These are phyloP conservation scores for Corydoras maculifer DNA, from an alignment of 2,113 vertebrate species.

Conservation along the genomic window DNA sequence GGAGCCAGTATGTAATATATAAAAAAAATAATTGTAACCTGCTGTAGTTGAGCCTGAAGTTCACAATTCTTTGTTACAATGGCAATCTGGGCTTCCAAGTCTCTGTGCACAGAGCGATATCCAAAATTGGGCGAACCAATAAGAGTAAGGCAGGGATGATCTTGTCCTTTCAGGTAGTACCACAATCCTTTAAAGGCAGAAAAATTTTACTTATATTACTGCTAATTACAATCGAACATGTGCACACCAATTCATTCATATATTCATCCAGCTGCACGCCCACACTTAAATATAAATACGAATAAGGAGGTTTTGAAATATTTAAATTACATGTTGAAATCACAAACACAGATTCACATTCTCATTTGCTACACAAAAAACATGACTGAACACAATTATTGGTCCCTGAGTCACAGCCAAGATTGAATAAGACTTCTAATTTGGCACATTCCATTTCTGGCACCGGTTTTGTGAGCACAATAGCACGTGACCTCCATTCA, in stretches of 20 bases:
- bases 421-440: too few species aligned
- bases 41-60: slow-evolving; percentile 82
- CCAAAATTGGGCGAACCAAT: slow-evolving; percentile 97
- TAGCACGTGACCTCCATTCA: not conserved
- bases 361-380: too few species aligned
- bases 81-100: slow-evolving; percentile 92
- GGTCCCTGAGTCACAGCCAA: too few species aligned
- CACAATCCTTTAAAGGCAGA: slow-evolving; percentile 76
- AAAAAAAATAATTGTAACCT: slow-evolving; percentile 60
- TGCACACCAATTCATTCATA: not conserved
- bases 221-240: not conserved
- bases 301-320: not conserved
- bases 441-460: too few species aligned
- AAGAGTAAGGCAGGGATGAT: slow-evolving; percentile 85
- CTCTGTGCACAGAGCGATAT: slow-evolving; percentile 91
- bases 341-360: not conserved
- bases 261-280: not conserved
- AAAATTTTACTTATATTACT: not conserved
- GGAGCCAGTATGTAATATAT: not conserved
- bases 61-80: slow-evolving; percentile 85
- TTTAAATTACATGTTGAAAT: not conserved
- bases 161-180: slow-evolving; percentile 85
- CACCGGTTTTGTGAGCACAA: too few species aligned
- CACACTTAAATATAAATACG: not conserved
- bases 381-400: too few species aligned